Evolutionary conservation across 1,140 invertebrate species (phyloP).

Genomic region (Drosophila sturtevanti): DNA sequence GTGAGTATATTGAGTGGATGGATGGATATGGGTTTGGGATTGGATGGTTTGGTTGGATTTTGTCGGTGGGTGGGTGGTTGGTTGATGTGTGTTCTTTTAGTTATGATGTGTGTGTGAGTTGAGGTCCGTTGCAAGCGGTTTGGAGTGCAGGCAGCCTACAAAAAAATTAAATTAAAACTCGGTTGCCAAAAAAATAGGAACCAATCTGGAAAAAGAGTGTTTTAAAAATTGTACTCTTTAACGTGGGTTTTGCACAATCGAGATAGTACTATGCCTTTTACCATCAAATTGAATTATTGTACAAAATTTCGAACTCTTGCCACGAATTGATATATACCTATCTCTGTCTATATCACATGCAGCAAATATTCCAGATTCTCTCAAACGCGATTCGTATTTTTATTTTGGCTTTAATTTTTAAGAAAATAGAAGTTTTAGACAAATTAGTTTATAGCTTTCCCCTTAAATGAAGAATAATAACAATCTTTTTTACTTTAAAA

Average conservation of each 20-base stretch:
- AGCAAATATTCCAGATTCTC: too few species aligned
- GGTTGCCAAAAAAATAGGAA: slow-evolving; percentile 39
- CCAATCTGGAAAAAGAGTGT: slow-evolving; percentile 37
- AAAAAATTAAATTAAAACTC: slow-evolving; percentile 79
- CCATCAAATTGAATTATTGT: not conserved
- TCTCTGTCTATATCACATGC: too few species aligned
- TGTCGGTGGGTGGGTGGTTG: slow-evolving; percentile 19
- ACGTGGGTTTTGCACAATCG: not conserved
- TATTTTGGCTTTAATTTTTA: too few species aligned
- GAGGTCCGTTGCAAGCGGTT: slow-evolving; percentile 40
- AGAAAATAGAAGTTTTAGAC: too few species aligned
- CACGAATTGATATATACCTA: too few species aligned
- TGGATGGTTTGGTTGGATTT: slow-evolving; percentile 14
- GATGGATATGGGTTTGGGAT: slow-evolving; percentile 8
- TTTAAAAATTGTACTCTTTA: not conserved
- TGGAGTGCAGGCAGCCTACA: slow-evolving; percentile 65
- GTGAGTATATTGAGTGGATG: slow-evolving; percentile 6
- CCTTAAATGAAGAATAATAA: too few species aligned
- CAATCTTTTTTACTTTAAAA: too few species aligned
- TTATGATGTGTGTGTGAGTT: slow-evolving; percentile 24
- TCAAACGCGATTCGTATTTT: too few species aligned
- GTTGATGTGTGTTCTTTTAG: slow-evolving; percentile 23
- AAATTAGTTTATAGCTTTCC: too few species aligned
- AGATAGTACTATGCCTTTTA: not conserved
- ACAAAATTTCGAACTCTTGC: too few species aligned